Conservation (phyloP, 2,797 vertebrate genomes). For the Melanotaenia trifasciata region DNA sequence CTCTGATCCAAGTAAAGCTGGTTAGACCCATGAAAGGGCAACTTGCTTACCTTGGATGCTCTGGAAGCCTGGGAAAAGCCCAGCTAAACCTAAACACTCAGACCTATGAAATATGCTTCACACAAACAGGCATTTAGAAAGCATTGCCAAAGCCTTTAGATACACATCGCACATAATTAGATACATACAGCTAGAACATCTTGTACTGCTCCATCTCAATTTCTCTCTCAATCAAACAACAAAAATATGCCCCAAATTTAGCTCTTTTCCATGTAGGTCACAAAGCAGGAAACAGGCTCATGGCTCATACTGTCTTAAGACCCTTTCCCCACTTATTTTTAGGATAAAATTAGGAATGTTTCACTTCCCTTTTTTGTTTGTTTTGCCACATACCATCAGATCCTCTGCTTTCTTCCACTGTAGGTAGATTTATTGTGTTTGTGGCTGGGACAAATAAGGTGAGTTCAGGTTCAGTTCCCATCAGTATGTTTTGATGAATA, state of each 20-base stretch:
- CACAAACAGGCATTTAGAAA: slow-evolving; percentile 53
- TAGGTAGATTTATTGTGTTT: neutral
- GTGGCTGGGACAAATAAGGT: slow-evolving; percentile 12
- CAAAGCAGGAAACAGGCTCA: slow-evolving; percentile 31
- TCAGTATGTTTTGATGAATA: slow-evolving; percentile 29
- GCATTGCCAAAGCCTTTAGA: slow-evolving; percentile 41
- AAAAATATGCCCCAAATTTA: slow-evolving; percentile 51
- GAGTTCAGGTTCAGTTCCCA: slow-evolving; percentile 7
- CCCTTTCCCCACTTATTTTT: neutral
- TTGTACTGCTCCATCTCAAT: slow-evolving; percentile 35
- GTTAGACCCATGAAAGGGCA: slow-evolving; percentile 52
- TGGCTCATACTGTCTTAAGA: slow-evolving; percentile 23
- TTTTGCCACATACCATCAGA: neutral
- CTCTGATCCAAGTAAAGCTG: slow-evolving; percentile 63
- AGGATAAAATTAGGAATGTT: neutral
- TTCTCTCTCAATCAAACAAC: slow-evolving; percentile 20
- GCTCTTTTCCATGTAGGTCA: slow-evolving; percentile 40
- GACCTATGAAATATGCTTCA: slow-evolving; percentile 19
- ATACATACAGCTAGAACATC: slow-evolving; percentile 48
- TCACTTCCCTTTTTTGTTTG: slow-evolving; percentile 5
- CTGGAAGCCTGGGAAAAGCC: slow-evolving; percentile 38
- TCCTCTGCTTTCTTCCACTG: neutral
- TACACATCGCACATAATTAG: slow-evolving; percentile 59
- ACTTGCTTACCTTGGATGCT: slow-evolving; percentile 49
- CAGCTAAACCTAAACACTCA: slow-evolving; percentile 28